phyloP scores from a whole-genome alignment of 1,140 invertebrate species.

The Belonocnema kinseyi region DNA sequence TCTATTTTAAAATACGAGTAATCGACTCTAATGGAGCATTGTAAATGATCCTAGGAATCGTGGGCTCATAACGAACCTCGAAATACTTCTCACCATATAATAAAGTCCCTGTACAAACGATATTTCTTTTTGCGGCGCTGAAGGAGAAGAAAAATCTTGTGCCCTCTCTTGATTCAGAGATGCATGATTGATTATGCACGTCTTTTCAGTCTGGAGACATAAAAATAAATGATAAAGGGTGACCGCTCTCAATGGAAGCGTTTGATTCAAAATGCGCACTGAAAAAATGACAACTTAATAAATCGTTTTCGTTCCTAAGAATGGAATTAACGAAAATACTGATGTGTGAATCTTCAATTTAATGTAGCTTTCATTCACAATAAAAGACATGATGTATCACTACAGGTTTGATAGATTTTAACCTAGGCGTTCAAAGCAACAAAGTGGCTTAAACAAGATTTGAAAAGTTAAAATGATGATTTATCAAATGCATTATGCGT shows the following conservation, averaged over 20 bases:
- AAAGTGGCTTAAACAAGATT: too few species aligned
- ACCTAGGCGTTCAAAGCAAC: too few species aligned
- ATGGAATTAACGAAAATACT: slow-evolving; percentile 23
- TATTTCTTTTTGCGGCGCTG: slow-evolving; percentile 17
- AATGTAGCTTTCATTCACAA: background rate
- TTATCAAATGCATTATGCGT: too few species aligned
- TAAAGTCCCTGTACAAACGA: slow-evolving; percentile 19
- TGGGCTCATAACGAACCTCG: slow-evolving; percentile 10
- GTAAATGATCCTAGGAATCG: background rate
- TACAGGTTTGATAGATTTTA: too few species aligned
- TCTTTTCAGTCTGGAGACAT: slow-evolving; percentile 22
- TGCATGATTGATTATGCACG: slow-evolving; percentile 30
- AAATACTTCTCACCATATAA: slow-evolving; percentile 28
- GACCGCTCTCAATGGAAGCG: slow-evolving; percentile 27
- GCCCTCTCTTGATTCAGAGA: slow-evolving; percentile 16
- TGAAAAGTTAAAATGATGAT: too few species aligned
- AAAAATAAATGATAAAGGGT: slow-evolving; percentile 31
- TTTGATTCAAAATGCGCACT: slow-evolving; percentile 22
- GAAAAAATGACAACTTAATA: slow-evolving; percentile 28
- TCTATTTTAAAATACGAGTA: slow-evolving; percentile 13
- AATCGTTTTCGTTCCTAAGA: slow-evolving; percentile 27
- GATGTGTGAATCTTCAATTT: slow-evolving; percentile 25
- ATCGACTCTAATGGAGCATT: slow-evolving; percentile 21
- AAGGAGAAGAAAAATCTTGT: slow-evolving; percentile 22
- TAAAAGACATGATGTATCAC: too few species aligned